Conservation (phyloP, 2,888 invertebrate species). For the Sarcophaga caerulescens region DNA sequence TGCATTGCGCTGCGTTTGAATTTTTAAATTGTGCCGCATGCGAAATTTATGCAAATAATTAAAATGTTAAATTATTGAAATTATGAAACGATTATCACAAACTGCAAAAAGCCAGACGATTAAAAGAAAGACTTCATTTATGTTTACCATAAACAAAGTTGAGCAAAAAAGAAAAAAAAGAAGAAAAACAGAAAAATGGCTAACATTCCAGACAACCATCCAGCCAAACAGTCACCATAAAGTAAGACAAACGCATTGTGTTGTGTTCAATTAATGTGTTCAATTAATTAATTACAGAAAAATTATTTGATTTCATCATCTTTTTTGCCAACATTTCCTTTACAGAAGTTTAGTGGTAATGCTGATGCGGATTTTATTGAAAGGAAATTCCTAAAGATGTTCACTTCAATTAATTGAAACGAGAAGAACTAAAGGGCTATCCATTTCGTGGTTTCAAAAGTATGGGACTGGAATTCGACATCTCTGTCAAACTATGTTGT, state of each 20-base stretch:
- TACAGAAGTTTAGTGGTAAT: no score
- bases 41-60: slow-evolving; percentile 55
- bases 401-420: no score
- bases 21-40: slow-evolving; percentile 13
- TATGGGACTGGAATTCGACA: no score
- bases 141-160: neutral
- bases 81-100: slow-evolving; percentile 9
- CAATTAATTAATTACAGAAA: neutral
- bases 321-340: no score
- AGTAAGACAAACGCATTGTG: neutral
- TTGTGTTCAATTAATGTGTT: neutral
- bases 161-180: no score
- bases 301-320: neutral
- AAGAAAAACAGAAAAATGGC: neutral
- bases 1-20: neutral
- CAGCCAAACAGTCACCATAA: neutral
- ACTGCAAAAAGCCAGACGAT: neutral
- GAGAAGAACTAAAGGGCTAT: no score
- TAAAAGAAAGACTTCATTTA: slow-evolving; percentile 15
- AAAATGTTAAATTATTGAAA: slow-evolving; percentile 50
- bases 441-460: no score
- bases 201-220: neutral
- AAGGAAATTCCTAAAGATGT: no score
- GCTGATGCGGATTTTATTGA: no score
- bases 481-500: no score